These are phyloP conservation scores for Oxyura jamaicensis DNA, from an alignment of 2,113 vertebrate genomes.

Conservation along the genomic window DNA sequence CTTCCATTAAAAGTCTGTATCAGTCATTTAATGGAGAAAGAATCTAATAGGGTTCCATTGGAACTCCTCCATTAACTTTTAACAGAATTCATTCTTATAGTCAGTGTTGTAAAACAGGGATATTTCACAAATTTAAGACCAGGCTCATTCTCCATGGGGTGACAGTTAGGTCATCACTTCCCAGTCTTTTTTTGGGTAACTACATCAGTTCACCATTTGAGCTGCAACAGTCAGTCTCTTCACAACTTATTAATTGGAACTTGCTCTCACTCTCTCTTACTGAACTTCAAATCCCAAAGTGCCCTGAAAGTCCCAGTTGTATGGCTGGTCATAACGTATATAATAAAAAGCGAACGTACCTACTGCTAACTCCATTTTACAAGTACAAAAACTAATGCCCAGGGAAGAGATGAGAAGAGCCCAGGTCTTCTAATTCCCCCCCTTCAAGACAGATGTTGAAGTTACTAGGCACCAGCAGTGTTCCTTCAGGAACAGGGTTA, in stretches of 20 bases:
- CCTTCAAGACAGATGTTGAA: not conserved
- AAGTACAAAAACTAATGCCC: not conserved
- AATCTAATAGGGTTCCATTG: constrained; percentile 75
- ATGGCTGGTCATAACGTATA: not conserved
- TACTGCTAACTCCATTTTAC: not conserved
- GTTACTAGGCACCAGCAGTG: not conserved
- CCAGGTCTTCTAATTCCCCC: not conserved
- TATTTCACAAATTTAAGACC: constrained; percentile 53
- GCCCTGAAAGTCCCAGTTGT: not conserved
- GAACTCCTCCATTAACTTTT: constrained; percentile 80
- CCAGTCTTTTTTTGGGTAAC: constrained; percentile 51
- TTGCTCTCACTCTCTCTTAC: not conserved
- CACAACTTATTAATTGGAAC: constrained; percentile 64
- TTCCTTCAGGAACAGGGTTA: constrained; percentile 35
- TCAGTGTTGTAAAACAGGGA: constrained; percentile 49
- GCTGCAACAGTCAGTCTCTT: constrained; percentile 45
- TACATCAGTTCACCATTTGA: constrained; percentile 22
- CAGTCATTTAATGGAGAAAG: constrained; percentile 75
- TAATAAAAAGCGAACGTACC: not conserved
- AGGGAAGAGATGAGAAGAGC: not conserved
- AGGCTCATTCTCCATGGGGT: constrained; percentile 57
- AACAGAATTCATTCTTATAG: constrained; percentile 69
- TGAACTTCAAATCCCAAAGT: constrained; percentile 1
- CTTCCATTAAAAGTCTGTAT: constrained; percentile 78
- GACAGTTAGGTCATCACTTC: constrained; percentile 49